Conservation (phyloP, 2,113 vertebrate species). For the Nesogale talazaci region DNA sequence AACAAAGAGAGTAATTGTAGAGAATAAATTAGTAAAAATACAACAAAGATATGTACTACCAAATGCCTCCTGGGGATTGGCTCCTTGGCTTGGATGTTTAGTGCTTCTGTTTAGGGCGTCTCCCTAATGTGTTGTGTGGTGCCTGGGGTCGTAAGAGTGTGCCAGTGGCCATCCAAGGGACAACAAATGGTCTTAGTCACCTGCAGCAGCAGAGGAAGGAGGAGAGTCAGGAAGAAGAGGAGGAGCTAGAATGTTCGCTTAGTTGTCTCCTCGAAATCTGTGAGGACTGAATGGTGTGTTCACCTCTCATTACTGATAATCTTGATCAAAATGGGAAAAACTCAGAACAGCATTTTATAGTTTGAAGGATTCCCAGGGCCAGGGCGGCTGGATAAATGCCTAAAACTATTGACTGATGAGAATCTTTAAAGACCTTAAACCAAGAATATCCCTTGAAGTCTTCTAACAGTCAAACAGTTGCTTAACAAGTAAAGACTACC, state of each 20-base stretch:
- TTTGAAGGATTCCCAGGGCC: not conserved
- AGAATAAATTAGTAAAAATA: too few species aligned
- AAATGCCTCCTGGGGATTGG: not conserved
- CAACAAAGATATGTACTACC: not conserved
- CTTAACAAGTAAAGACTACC: not conserved
- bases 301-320: too few species aligned
- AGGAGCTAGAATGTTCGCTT: not conserved
- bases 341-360: not conserved
- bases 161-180: not conserved
- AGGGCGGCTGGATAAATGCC: not conserved
- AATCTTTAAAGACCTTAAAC: not conserved
- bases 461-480: not conserved
- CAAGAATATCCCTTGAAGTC: not conserved
- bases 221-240: not conserved
- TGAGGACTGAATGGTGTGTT: too few species aligned
- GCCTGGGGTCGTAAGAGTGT: not conserved
- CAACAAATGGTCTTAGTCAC: not conserved
- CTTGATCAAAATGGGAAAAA: not conserved
- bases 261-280: not conserved
- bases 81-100: not conserved
- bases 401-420: not conserved
- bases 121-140: not conserved
- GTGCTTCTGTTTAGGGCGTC: not conserved
- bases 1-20: too few species aligned
- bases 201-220: not conserved